Evolutionary conservation across 2,888 invertebrate genomes (phyloP), one percentile per base, ranked within the genome.

Genomic region (Leptura quadrifasciata): DNA sequence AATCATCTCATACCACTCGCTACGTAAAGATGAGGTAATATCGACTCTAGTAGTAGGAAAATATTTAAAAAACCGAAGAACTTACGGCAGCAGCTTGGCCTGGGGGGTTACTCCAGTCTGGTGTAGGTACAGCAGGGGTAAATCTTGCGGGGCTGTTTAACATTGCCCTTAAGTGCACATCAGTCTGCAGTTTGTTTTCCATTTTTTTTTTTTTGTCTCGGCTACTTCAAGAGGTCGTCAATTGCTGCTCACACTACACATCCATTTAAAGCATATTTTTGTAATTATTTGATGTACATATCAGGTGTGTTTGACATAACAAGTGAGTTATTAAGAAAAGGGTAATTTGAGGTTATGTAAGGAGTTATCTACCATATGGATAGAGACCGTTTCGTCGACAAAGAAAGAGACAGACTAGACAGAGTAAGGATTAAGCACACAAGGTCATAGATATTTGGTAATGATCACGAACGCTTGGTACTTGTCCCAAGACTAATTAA

Each of bases 101-200:
- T 55, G 80, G 74, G 24, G 83, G 69, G 21, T 84, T 74, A 54
- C 83, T 85, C 89, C 89, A 89, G 78, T 89, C 89, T 20, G 90
- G 89, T 18, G 86, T 85, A 17, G 89, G 89, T 47, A 89, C 89
- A 79, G 89, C 88, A 77, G 89, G 89, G 10, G 88, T 87, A 70
- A 81, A 84, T 67, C 87, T 85, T 17, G 87, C 83, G 6, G 90
- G 89, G 76, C 88, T 89, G 79, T 87, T 89, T 18, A 90, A 80
- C 80, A 90, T 86, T 18, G 87, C 85, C 76, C 87, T 87, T 68
- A 90, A 83, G 81, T 90, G 86, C 57, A 87, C 85, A 74, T 89
- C 88, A 60, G 79, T 81, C 72, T 78, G 76, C 54, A 12, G 31
- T 64, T 79, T 80, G 35, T 55, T 52, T 60, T 82, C 80, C 80